Evolutionary conservation across 2,888 invertebrate genomes (phyloP), one percentile per base, ranked within the genome.

Genomic region (Idaea biselata): DNA sequence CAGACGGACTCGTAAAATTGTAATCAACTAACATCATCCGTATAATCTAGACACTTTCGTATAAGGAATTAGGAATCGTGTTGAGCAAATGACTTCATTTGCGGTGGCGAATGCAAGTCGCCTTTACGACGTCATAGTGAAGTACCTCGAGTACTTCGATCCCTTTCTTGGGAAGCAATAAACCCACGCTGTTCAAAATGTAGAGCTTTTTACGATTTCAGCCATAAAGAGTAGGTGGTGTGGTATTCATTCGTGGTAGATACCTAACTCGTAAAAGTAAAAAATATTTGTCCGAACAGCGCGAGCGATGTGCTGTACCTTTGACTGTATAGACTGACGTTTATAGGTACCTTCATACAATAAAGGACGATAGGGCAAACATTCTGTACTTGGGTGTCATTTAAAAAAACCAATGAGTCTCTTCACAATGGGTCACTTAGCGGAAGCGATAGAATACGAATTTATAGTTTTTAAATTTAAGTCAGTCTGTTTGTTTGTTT

Each of bases 11-110:
- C 44, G 44, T 44, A 44, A 44, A 44, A 44, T 11, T 44, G 44
- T 11, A 44, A 44, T 44, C 44, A 44, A 44, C 44, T 44, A 8
- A 14, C 6, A 44, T 44, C 44, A 11, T 8, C 44, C 14, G 44
- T 44, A 44, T 44, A 44, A 44, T 44, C 44, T 44, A 14, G 31
- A 18, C 58, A 57, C 57, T 63, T 57, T 61, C 55, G 62, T 58
- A 25, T 55, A 60, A 58, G 60, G 64, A 62, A 69, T 71, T 66
- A 65, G 60, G 60, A 68, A 69, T 67, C 63, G 58, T 58, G 59
- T 60, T 62, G 56, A 61, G 55, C 63, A 62, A 63, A 63, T 68
- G 60, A 65, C 64, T 66, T 68, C 64, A 66, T 61, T 60, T 63
- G 55, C 62, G 60, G 58, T 62, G 44, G 59, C 32, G 18, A 60